Percentiles rank a stretch among this genome's conserved stretches.
Conservation (phyloP, 64 coral and sea anemone species). For the Stichodactyla mertensii region DNA sequence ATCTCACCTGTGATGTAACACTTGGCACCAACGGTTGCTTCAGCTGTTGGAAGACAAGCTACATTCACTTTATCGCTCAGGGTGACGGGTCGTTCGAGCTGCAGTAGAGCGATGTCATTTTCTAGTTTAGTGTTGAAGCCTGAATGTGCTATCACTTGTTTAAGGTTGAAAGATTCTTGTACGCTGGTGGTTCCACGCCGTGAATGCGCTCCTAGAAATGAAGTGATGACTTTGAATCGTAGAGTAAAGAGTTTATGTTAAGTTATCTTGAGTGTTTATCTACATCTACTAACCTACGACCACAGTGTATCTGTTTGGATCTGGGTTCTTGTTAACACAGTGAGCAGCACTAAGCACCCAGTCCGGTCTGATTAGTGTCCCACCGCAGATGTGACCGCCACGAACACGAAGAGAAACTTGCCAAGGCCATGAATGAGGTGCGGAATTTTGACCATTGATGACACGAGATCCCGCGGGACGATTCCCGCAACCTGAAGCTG, state of each 20-base stretch:
- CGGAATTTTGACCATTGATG: constrained; percentile 16
- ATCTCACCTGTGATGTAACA: constrained; percentile 55
- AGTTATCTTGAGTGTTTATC: neutral
- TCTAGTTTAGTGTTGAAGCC: constrained; percentile 57
- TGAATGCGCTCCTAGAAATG: constrained; percentile 42
- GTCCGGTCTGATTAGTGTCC: constrained; percentile 9
- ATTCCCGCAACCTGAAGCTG: neutral
- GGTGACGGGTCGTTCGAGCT: constrained; percentile 22
- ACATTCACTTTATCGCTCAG: constrained; percentile 54
- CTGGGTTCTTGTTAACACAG: constrained; percentile 13
- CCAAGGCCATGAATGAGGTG: constrained; percentile 36
- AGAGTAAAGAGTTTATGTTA: neutral
- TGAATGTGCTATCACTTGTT: constrained; percentile 48
- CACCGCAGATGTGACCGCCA: constrained; percentile 13
- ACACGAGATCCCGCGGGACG: constrained; percentile 19
- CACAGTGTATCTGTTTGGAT: constrained; percentile 20
- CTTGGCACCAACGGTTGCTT: neutral
- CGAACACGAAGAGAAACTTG: constrained; percentile 21
- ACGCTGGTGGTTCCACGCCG: constrained; percentile 45
- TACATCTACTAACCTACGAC: constrained; percentile 9
- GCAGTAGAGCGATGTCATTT: constrained; percentile 66
- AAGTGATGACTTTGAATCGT: neutral
- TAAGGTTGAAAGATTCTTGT: constrained; percentile 48
- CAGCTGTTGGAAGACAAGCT: constrained; percentile 50
- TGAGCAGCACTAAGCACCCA: constrained; percentile 32